Evolutionary conservation across 2,888 invertebrate genomes (phyloP), one percentile per base, ranked within the genome.

Genomic region (Caradrina clavipalpis): DNA sequence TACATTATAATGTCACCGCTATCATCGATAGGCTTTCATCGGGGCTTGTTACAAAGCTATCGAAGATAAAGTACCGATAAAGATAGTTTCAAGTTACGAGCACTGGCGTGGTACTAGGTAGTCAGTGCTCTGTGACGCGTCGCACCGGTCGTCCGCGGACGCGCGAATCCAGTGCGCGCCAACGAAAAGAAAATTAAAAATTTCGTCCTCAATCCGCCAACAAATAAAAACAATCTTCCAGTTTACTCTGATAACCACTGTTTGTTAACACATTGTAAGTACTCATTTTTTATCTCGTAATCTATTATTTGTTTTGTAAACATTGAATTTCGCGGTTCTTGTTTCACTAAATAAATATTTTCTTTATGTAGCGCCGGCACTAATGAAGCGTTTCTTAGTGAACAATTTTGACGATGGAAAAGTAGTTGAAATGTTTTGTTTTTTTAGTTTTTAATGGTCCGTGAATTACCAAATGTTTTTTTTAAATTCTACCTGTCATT

Each of bases 11-110:
- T 53, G 62, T 60, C 54, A 78, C 63, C 63, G 69, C 73, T 72
- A 72, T 73, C 69, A 60, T 57, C 58, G 69, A 78, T 76, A 80
- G 77, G 76, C 79, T 86, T 86, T 81, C 74, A 82, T 74, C 54
- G 51, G 58, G 73, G 73, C 69, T 80, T 83, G 76, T 80, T 79
- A 73, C 57, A 76, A 83, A 86, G 82, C 82, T 83, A 84, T 85
- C 68, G 60, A 70, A 69, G 86, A 87, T 87, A 83, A 80, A 81
- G 78, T 73, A 47, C 57, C 63, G 81, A 82, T 80, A 78, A 76
- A 69, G 62, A 75, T 73, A 83, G 81, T 84, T 80, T 77, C 81
- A 76, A 82, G 82, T 80, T 76, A 61, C 73, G 49, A 74, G 73
- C 73, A 68, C 68, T 59, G 21, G 62, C 61, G 51, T 11, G 22